Conservation (phyloP, 92 coral and sea anemone species). For the Umimayanthus kanabou region DNA sequence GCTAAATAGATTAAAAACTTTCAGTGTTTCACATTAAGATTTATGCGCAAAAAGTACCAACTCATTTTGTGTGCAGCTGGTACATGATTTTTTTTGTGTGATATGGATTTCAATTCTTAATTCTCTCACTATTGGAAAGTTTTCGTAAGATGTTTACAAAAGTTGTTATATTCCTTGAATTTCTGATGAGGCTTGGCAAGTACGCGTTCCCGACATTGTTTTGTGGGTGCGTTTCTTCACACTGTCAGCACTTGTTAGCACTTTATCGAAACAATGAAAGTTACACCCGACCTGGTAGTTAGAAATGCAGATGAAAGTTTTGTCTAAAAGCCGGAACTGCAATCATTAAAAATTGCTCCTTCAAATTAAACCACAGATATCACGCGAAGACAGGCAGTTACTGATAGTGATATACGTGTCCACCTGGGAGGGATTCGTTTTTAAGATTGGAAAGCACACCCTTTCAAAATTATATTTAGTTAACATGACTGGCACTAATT, state of each 20-base stretch:
- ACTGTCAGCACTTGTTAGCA: background rate
- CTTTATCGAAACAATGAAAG: background rate
- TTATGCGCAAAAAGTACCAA: background rate
- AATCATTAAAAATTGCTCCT: background rate
- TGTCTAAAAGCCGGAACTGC: background rate
- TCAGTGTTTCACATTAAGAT: background rate
- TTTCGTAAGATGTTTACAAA: background rate
- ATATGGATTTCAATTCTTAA: no score
- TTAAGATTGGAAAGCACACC: no score
- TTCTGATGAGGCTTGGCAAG: background rate
- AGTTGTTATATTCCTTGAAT: background rate
- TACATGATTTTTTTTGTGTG: no score
- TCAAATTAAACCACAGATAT: background rate
- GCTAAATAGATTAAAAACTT: background rate
- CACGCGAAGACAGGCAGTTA: background rate
- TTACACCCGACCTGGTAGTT: background rate
- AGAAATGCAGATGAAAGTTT: no score
- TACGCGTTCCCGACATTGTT: background rate
- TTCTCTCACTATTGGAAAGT: no score
- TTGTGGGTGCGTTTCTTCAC: background rate
- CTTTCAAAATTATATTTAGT: no score
- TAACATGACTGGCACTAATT: background rate
- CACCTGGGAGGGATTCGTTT: background rate
- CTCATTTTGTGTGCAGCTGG: background rate
- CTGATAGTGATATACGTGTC: background rate